Evolutionary conservation across 30 jellyfish, hydroid and myxozoan species (phyloP), one percentile per base, ranked within the genome.

Genomic region (Hydractinia echinata): DNA sequence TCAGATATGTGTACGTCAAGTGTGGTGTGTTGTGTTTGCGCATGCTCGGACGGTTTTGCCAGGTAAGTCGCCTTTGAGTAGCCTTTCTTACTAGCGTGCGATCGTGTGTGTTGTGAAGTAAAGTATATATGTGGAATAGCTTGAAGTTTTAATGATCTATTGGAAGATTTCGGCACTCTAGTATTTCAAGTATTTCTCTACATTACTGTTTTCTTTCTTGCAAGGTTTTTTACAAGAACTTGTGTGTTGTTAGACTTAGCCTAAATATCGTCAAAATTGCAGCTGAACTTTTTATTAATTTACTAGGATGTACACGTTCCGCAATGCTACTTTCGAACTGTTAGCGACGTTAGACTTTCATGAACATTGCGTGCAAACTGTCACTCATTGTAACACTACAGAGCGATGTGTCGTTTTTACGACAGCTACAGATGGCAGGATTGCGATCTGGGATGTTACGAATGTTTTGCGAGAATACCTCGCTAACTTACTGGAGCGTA

Each of bases 381-480:
- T 84, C 9, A 76, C 73, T 18, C 84, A 84, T 72, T 83, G 72
- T 53, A 7, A 7, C 19, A 44, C 9, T n/a, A 44, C 3, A 1
- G 51, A 6, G 16, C 74, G 39, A 64, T 64, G 74, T 51, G 39
- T 64, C 73, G 73, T 89, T 15, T 61, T 89, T 18, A 79, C 96
- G 52, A 85, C 88, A 5, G 87, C 94, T 51, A 83, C 96, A 50
- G 96, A 89, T 74, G 96, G 96, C 49, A 72, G 82, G 55, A 73
- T 89, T 20, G 95, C 96, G 62, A 69, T 89, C 79, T 89, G 96
- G 96, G 88, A 89, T 73, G 62, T 89, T 21, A 49, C 84, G 72
- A 10, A 49, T 1, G 76, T 54, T 0, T 54, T 76, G 76, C 15
- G 18, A 19, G 81, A 76, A 14, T 76, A 14, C 61, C 18, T 64